These are phyloP conservation scores for Eira barbara DNA, from an alignment of 2,113 vertebrate genomes.

Conservation along the genomic window DNA sequence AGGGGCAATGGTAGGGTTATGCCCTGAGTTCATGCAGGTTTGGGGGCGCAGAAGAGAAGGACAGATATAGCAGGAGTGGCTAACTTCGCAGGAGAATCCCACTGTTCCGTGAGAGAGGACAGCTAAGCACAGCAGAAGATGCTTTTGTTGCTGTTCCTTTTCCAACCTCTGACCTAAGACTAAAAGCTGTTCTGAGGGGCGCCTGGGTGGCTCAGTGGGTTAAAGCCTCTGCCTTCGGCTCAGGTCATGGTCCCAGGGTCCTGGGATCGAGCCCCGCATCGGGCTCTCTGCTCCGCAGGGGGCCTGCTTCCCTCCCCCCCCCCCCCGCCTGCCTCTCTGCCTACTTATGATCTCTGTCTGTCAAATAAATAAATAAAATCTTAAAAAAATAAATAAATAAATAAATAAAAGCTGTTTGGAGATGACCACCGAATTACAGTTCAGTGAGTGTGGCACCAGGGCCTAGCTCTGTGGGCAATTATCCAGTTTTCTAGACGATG, in stretches of 20 bases:
- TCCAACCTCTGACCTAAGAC: background rate
- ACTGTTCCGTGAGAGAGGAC: background rate
- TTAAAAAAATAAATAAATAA: no score
- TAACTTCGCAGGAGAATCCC: background rate
- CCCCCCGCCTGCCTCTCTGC: no score
- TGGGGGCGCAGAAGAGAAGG: background rate
- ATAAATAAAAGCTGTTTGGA: conserved; percentile 48
- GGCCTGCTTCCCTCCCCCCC: no score
- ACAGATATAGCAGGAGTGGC: background rate
- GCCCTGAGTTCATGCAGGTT: background rate
- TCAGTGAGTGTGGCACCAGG: conserved; percentile 32
- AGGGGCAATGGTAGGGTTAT: background rate
- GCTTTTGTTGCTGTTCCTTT: background rate
- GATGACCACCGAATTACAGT: conserved; percentile 16
- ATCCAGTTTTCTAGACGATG: conserved; percentile 56
- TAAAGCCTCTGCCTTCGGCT: no score
- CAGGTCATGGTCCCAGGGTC: no score
- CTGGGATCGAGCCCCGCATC: no score
- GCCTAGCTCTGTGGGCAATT: conserved; percentile 27
- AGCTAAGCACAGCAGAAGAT: background rate
- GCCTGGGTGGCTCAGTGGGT: no score
- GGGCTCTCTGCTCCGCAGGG: no score
- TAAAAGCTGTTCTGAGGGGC: conserved; percentile 48
- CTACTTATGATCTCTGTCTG: no score
- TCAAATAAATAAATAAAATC: no score